Conservation (phyloP, 30 jellyfish, hydroid and myxozoan genomes). For the Mastigias papua region DNA sequence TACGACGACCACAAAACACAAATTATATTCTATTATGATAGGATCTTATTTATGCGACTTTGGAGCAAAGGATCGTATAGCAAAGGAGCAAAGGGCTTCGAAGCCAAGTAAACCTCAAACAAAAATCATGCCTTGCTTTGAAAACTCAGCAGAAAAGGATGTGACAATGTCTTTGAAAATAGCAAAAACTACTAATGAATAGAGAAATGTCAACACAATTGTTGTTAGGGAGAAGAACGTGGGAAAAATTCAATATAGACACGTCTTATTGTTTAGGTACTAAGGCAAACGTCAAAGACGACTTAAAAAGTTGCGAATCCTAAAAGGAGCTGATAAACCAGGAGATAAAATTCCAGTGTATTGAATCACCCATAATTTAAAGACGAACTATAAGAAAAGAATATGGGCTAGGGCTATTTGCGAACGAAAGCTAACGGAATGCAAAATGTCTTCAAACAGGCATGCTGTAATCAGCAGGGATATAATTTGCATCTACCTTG, state of each 20-base stretch:
- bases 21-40: too few species aligned
- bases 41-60: too few species aligned
- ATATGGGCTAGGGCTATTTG: too few species aligned
- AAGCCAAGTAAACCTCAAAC: slow-evolving; percentile 3
- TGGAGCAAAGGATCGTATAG: too few species aligned
- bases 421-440: too few species aligned
- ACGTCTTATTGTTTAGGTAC: background rate
- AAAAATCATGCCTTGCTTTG: background rate
- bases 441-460: too few species aligned
- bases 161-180: background rate
- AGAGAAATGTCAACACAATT: slow-evolving; percentile 1
- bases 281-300: background rate
- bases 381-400: too few species aligned
- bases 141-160: background rate
- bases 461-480: too few species aligned
- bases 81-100: background rate
- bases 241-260: slow-evolving; percentile 4
- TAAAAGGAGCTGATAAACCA: background rate
- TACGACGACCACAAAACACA: too few species aligned
- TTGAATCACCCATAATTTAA: background rate
- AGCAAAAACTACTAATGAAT: background rate
- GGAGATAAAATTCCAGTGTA: background rate
- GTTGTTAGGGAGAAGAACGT: background rate
- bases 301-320: background rate
- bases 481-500: too few species aligned